phyloP scores from a whole-genome alignment of 2,797 vertebrate species.

The Selene dorsalis region DNA sequence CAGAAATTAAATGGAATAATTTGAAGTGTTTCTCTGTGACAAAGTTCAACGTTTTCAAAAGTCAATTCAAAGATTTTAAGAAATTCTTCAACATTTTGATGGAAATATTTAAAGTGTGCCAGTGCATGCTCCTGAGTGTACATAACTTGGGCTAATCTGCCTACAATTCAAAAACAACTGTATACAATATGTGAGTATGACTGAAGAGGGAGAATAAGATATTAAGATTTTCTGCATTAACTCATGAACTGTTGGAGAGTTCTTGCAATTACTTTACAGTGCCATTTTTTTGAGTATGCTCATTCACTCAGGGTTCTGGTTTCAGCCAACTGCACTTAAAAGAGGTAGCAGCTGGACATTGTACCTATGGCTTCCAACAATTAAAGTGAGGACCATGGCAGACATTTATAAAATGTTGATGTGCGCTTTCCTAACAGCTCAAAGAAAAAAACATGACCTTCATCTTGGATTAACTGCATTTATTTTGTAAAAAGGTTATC shows the following conservation, averaged over 20 bases:
- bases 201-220: neutral
- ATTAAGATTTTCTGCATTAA: too few species aligned
- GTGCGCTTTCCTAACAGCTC: constrained; percentile 3
- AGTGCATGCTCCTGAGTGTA: neutral
- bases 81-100: neutral
- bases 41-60: neutral
- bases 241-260: neutral
- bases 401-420: neutral
- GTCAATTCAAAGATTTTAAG: neutral
- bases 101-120: neutral
- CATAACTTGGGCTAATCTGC: neutral
- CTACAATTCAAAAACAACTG: neutral
- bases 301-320: neutral
- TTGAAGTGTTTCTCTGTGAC: neutral
- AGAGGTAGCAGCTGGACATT: neutral
- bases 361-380: too few species aligned
- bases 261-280: neutral
- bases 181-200: neutral
- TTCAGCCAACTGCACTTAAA: neutral
- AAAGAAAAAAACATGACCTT: constrained; percentile 45
- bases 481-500: constrained; percentile 80
- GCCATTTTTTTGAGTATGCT: rapidly evolving
- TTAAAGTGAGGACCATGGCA: neutral
- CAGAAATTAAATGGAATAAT: neutral
- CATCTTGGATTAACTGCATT: constrained; percentile 69